Conservation (phyloP, 2,888 invertebrate species). For the Dryadula phaetusa region DNA sequence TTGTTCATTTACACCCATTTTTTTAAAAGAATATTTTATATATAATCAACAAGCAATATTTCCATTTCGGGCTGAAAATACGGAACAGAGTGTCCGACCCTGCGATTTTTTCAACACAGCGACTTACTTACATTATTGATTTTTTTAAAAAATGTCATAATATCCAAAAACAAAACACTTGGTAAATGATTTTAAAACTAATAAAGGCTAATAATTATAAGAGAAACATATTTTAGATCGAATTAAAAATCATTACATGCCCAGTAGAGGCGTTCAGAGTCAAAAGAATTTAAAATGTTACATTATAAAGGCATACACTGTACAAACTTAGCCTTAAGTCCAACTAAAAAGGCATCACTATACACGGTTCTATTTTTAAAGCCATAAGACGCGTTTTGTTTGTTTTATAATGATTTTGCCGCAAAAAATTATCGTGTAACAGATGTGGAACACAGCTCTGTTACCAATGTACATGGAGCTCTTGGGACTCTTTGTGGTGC, state of each 20-base stretch:
- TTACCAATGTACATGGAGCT: conserved; percentile 49
- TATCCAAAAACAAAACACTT: no score
- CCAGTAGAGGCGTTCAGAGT: conserved; percentile 51
- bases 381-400: conserved; percentile 35
- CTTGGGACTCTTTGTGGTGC: conserved; percentile 68
- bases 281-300: conserved; percentile 51
- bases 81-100: no score
- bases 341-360: background rate
- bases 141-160: no score
- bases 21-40: no score
- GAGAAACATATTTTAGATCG: conserved; percentile 53
- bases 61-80: no score
- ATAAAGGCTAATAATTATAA: conserved; percentile 53
- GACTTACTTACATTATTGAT: no score
- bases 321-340: conserved; percentile 14
- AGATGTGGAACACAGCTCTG: conserved; percentile 53
- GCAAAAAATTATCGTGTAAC: conserved; percentile 44
- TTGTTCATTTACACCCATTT: no score
- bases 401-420: conserved; percentile 19
- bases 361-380: conserved; percentile 29
- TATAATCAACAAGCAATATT: no score
- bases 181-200: no score
- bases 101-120: no score
- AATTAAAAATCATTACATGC: conserved; percentile 67
- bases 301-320: conserved; percentile 33